Evolutionary conservation across 2,113 vertebrate species (phyloP).

Genomic region (Silurus glanis): DNA sequence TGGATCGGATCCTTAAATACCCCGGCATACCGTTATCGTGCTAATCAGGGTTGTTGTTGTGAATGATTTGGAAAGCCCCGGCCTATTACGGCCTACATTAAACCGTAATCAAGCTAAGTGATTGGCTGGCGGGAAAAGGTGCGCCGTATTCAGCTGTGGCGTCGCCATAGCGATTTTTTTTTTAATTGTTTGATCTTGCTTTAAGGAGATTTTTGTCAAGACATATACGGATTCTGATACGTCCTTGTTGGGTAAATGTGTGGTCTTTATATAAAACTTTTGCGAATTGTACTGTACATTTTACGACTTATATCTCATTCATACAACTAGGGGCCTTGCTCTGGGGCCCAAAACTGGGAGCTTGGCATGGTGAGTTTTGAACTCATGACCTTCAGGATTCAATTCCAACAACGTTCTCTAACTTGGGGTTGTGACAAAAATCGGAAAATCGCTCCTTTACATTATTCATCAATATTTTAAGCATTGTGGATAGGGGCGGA

Average conservation of each 20-base stretch:
- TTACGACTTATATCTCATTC: too few relatives aligned
- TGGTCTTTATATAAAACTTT: too few relatives aligned
- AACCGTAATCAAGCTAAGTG: slow-evolving; percentile 72
- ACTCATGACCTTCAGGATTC: too few relatives aligned
- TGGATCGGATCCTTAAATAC: slow-evolving; percentile 78
- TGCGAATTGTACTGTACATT: too few relatives aligned
- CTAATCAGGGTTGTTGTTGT: slow-evolving; percentile 73
- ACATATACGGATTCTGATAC: too few relatives aligned
- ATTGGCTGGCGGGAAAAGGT: slow-evolving; percentile 54
- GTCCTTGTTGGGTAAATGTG: too few relatives aligned
- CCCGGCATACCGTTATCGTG: slow-evolving; percentile 71
- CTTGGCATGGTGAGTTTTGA: too few relatives aligned
- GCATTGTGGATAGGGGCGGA: background rate
- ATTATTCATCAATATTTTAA: background rate
- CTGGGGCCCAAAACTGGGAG: too few relatives aligned
- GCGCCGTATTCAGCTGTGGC: slow-evolving; percentile 15
- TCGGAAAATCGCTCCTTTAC: background rate
- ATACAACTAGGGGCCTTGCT: too few relatives aligned
- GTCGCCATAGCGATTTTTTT: slow-evolving; percentile 7
- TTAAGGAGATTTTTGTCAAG: slow-evolving; percentile 29
- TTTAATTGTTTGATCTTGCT: background rate
- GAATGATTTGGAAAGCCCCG: slow-evolving; percentile 64
- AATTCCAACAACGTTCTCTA: background rate
- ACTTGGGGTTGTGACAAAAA: background rate
- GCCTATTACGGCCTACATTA: slow-evolving; percentile 71